phyloP scores from a whole-genome alignment of 2,113 vertebrate species.

The Bubalus kerabau region DNA sequence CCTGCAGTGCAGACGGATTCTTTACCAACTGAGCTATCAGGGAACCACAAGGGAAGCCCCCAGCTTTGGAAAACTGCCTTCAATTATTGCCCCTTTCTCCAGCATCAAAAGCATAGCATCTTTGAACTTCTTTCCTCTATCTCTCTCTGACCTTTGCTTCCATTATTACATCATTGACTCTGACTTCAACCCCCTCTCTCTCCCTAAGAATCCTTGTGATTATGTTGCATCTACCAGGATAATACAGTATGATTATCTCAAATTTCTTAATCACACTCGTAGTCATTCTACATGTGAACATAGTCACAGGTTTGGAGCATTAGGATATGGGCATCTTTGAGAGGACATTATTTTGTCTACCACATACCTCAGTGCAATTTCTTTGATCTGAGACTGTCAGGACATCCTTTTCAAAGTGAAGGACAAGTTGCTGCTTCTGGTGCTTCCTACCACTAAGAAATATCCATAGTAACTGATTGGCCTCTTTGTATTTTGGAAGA shows the following conservation, averaged over 20 bases:
- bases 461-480: not conserved
- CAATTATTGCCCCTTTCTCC: not conserved
- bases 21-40: not conserved
- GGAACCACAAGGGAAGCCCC: not conserved
- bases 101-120: not conserved
- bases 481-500: not conserved
- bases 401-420: not conserved
- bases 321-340: not conserved
- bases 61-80: not conserved
- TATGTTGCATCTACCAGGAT: not conserved
- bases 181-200: not conserved
- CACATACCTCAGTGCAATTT: not conserved
- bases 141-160: not conserved
- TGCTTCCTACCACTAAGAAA: not conserved
- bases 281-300: not conserved
- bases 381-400: not conserved
- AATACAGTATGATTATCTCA: not conserved
- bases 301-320: not conserved
- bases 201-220: not conserved
- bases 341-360: not conserved
- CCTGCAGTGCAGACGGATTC: accelerated
- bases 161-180: not conserved
- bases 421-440: not conserved
- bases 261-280: not conserved
- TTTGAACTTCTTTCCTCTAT: not conserved